phyloP scores from a whole-genome alignment of 2,113 vertebrate species.

The Patagioenas fasciata region DNA sequence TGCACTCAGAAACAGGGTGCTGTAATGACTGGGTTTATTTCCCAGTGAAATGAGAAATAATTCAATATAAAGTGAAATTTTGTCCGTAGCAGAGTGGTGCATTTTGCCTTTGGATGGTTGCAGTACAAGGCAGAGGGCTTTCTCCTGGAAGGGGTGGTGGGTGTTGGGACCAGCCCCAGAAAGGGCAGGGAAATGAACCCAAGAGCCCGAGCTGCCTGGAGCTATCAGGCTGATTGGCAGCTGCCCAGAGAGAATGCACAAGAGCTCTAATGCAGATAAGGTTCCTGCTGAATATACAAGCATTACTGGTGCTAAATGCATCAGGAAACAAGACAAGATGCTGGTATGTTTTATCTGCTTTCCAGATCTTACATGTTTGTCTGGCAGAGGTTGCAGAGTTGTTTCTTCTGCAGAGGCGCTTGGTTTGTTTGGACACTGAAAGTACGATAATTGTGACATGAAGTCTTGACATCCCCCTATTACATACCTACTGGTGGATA shows the following conservation, averaged over 20 bases:
- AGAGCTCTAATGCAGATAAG: background rate
- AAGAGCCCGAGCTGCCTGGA: accelerated
- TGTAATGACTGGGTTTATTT: background rate
- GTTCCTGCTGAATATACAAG: accelerated
- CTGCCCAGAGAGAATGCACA: background rate
- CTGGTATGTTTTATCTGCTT: background rate
- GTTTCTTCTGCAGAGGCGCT: background rate
- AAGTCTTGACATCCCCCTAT: background rate
- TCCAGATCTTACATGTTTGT: background rate
- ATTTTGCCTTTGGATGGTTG: background rate
- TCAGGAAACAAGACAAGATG: background rate
- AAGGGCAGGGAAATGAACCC: background rate
- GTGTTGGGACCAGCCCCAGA: background rate
- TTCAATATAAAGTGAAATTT: background rate
- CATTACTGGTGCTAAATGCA: background rate
- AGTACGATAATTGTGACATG: background rate
- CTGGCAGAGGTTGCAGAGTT: background rate
- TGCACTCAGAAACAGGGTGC: background rate
- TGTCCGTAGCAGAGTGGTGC: background rate
- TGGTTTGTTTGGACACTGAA: background rate
- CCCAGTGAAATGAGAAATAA: background rate
- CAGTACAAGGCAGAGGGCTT: background rate
- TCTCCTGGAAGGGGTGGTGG: background rate
- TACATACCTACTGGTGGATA: background rate
- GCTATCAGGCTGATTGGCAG: background rate